Percentiles rank a stretch among this genome's conserved stretches.
These are phyloP conservation scores for Sepioteuthis lessoniana DNA, from an alignment of 2,888 invertebrate species.

Conservation along the genomic window DNA sequence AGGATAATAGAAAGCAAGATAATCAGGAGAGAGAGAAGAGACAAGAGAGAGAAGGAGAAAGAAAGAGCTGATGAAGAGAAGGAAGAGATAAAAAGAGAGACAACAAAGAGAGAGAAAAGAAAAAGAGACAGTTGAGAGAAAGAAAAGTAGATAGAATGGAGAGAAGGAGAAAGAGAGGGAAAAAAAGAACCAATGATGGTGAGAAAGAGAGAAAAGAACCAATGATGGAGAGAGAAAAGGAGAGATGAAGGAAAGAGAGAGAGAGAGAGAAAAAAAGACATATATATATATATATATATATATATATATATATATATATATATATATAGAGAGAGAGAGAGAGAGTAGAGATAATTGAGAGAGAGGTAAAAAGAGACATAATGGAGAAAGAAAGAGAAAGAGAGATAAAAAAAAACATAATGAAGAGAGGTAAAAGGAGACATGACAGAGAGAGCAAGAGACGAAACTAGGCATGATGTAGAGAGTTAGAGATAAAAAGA, in stretches of 20 bases:
- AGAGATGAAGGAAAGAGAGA: not conserved
- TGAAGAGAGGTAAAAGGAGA: not conserved
- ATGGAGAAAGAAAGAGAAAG: not conserved
- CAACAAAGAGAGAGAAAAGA: not conserved
- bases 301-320: no score
- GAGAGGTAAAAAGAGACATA: not conserved
- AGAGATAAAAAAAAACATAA: not conserved
- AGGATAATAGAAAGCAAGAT: not conserved
- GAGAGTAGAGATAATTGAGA: no score
- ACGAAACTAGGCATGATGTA: not conserved
- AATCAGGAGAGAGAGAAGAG: not conserved
- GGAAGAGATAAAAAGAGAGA: not conserved
- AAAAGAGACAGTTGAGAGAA: not conserved
- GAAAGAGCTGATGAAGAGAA: not conserved
- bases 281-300: not conserved
- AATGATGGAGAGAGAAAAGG: not conserved
- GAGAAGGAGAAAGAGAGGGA: not conserved
- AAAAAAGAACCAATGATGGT: accelerated
- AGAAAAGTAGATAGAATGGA: no score
- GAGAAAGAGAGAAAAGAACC: not conserved
- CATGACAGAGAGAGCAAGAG: not conserved
- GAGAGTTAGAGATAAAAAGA: not conserved
- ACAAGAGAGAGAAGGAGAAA: not conserved
- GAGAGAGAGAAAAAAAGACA: not conserved
- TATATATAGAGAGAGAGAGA: not conserved